These are phyloP conservation scores for Rhipidura dahli DNA, from an alignment of 2,113 vertebrate species.

Conservation along the genomic window DNA sequence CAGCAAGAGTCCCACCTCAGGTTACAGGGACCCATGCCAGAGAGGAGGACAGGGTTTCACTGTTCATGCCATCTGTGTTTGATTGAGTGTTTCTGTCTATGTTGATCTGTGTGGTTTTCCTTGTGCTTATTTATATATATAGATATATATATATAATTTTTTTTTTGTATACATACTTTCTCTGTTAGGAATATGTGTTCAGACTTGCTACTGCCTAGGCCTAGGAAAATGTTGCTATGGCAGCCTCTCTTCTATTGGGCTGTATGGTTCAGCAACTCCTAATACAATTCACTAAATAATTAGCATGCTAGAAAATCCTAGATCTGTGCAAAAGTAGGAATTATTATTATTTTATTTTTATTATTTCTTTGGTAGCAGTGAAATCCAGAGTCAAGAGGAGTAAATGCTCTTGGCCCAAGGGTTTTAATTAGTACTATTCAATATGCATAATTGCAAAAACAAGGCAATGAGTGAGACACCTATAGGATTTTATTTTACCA, in stretches of 20 bases:
- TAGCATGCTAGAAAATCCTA: not conserved
- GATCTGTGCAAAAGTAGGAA: not conserved
- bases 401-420: not conserved
- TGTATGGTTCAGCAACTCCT: not conserved
- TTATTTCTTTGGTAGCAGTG: not conserved
- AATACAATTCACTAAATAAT: not conserved
- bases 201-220: not conserved
- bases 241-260: not conserved
- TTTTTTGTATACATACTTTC: not conserved
- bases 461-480: not conserved
- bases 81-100: not conserved
- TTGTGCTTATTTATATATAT: not conserved
- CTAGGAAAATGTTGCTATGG: not conserved
- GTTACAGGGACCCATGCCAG: not conserved
- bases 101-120: not conserved
- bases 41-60: not conserved
- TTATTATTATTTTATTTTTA: not conserved
- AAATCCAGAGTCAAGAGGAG: not conserved
- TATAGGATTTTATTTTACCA: not conserved
- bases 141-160: not conserved
- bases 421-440: not conserved
- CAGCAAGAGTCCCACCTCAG: not conserved
- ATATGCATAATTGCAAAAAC: not conserved
- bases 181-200: not conserved
- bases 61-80: not conserved